These are phyloP conservation scores for Aspidoscelis tigris DNA, from an alignment of 2,113 vertebrate species.

Conservation along the genomic window DNA sequence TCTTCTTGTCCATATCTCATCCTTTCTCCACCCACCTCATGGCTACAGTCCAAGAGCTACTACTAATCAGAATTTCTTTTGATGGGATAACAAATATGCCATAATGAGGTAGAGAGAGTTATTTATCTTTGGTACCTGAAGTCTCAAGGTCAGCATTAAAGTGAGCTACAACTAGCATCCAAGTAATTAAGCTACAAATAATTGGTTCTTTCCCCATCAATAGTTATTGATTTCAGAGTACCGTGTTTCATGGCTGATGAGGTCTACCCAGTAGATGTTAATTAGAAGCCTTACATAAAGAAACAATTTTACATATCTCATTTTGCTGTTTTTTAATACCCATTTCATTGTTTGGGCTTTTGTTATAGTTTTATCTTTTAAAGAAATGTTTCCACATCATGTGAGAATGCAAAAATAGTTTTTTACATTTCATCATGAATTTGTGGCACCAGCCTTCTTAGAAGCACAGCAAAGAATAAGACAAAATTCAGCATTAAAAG, in stretches of 20 bases:
- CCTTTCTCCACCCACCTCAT: no score
- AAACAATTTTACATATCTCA: not conserved
- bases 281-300: conserved; percentile 9
- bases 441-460: not conserved
- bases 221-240: conserved; percentile 53
- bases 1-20: no score
- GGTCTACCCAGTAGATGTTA: conserved; percentile 14
- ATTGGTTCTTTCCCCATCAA: conserved; percentile 33
- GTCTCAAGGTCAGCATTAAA: conserved; percentile 48
- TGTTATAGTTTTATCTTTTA: conserved; percentile 7
- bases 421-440: conserved; percentile 10
- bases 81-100: not conserved
- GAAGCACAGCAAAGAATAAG: not conserved
- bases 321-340: conserved; percentile 6
- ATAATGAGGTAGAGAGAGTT: conserved; percentile 32
- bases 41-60: no score
- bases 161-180: not conserved
- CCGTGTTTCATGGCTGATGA: conserved; percentile 14
- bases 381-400: not conserved
- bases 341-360: not conserved
- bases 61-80: not conserved
- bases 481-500: conserved; percentile 11
- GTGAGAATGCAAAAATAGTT: not conserved
- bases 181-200: conserved; percentile 44
- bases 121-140: conserved; percentile 30